Conservation (phyloP, 2,888 invertebrate species). For the Lymantria dispar region DNA sequence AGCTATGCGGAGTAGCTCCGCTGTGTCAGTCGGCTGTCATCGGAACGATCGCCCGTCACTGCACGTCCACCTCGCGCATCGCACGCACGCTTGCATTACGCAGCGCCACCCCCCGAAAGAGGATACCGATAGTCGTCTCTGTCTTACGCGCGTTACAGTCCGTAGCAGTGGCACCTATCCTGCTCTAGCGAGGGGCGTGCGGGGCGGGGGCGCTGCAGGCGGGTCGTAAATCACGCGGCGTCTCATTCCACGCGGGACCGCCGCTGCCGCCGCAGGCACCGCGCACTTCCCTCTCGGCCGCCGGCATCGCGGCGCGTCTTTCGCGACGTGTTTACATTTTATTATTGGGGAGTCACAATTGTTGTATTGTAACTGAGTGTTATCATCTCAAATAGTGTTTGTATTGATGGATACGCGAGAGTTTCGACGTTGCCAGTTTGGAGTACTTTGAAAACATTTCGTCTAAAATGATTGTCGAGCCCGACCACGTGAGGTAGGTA, state of each 20-base stretch:
- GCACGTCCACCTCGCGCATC: slow-evolving; percentile 81
- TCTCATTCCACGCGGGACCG: slow-evolving; percentile 83
- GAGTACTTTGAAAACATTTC: slow-evolving; percentile 70
- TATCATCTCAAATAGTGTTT: slow-evolving; percentile 55
- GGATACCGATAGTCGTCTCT: slow-evolving; percentile 61
- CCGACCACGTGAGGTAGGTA: slow-evolving; percentile 79
- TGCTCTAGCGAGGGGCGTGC: slow-evolving; percentile 64
- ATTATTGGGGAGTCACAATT: slow-evolving; percentile 62
- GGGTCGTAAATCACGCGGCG: slow-evolving; percentile 82
- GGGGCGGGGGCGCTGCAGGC: slow-evolving; percentile 80
- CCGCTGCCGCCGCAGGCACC: slow-evolving; percentile 78
- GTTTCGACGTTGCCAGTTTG: slow-evolving; percentile 53
- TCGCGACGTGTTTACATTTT: slow-evolving; percentile 78
- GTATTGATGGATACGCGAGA: slow-evolving; percentile 69
- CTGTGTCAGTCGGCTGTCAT: slow-evolving; percentile 74
- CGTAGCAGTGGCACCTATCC: slow-evolving; percentile 44
- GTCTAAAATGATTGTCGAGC: slow-evolving; percentile 79
- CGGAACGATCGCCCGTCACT: slow-evolving; percentile 77
- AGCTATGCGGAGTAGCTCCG: slow-evolving; percentile 64
- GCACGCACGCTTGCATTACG: slow-evolving; percentile 82
- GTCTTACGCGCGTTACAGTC: slow-evolving; percentile 36
- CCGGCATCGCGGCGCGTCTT: slow-evolving; percentile 76
- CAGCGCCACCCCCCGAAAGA: slow-evolving; percentile 78
- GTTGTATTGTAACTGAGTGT: slow-evolving; percentile 60
- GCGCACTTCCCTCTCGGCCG: slow-evolving; percentile 77